Base-by-base conservation (phyloP, 2,113 vertebrate genomes). In the Myiopsitta monachus region DNA sequence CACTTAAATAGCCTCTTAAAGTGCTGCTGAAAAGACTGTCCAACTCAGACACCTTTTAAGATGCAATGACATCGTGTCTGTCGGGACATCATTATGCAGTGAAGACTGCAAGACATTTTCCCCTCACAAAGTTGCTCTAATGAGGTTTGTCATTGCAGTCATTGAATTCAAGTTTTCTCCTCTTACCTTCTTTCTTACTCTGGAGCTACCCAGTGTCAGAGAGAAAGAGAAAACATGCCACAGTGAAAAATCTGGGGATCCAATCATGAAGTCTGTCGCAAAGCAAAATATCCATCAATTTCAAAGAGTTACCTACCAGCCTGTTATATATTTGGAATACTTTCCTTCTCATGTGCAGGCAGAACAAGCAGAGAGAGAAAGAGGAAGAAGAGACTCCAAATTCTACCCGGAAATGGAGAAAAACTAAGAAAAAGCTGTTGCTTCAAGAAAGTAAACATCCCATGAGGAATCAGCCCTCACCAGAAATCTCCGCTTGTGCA, bases 41-140 rank as follows among this genome's bases (percentile, higher is more conserved):
- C 96, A 95, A 96, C 82, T 97, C 86, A 95, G 97, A 97, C 95
- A 97, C 91, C 96, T 96, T 97, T 95, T 93, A 97, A 94, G 94
- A 94, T 9, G 5, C 80, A 92, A 94, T 97, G 97, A 97, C 97
- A 96, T 97, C 94, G 95, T 96, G 97, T 97, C 97, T 97, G 96
- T 95, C 2, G 41, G 83, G 96, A 97, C 96, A 97, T 90, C 96
- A 96, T 97, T 94, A 91, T 77, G 82, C 83, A 88, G 67, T 8
- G 87, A 93, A 95, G 91, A 94, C 80, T 91, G 79, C 33, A 87
- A 96, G 75, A 87, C 39, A 91, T 94, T 96, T 94, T 83, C 74
- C 55, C 73, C 52, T 79, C 63, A 43, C 87, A 92, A 97, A 95
- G 66, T 46, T 68, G 47, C 73, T 79, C 69, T 67, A 93, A 91